These are phyloP conservation scores for Porites australiensis DNA, from an alignment of 64 coral and sea anemone species.

Conservation along the genomic window DNA sequence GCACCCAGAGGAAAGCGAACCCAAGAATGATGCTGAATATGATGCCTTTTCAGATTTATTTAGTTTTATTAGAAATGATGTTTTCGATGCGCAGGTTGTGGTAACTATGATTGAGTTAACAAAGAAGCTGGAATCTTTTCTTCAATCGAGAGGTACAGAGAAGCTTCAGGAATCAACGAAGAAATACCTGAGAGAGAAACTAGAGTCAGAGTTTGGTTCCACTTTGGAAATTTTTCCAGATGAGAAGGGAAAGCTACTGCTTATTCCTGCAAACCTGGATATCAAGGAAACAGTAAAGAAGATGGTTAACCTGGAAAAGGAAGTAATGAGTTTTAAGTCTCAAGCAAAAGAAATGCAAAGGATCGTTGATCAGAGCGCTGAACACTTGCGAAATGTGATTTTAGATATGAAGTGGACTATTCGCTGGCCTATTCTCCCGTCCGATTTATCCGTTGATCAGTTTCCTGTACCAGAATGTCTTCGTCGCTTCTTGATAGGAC, in stretches of 20 bases:
- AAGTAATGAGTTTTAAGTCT: slow-evolving; percentile 15
- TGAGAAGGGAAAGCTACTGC: slow-evolving; percentile 28
- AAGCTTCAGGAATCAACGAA: slow-evolving; percentile 4
- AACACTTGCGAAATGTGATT: slow-evolving; percentile 24
- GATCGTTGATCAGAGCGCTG: slow-evolving; percentile 34
- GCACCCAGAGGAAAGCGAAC: too few species aligned
- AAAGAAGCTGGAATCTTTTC: slow-evolving; percentile 26
- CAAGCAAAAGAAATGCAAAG: slow-evolving; percentile 7
- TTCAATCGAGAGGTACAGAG: slow-evolving; percentile 31
- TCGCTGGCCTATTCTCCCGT: slow-evolving; percentile 9
- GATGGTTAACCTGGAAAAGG: slow-evolving; percentile 13
- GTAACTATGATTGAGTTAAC: slow-evolving; percentile 49
- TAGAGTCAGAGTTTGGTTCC: slow-evolving; percentile 52
- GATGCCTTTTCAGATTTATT: slow-evolving; percentile 33
- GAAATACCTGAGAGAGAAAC: slow-evolving; percentile 55
- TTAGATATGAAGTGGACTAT: slow-evolving; percentile 36
- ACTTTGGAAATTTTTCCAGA: slow-evolving; percentile 39
- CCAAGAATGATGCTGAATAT: too few species aligned
- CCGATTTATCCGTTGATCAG: slow-evolving; percentile 32
- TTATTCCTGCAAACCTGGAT: slow-evolving; percentile 26
- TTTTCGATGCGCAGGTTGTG: slow-evolving; percentile 25
- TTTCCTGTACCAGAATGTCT: slow-evolving; percentile 28
- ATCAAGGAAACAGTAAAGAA: slow-evolving; percentile 28
- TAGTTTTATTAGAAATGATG: slow-evolving; percentile 20
- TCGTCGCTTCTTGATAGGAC: neutral